Base-by-base conservation (phyloP, 2,797 vertebrate species). In the Mus caroli region DNA sequence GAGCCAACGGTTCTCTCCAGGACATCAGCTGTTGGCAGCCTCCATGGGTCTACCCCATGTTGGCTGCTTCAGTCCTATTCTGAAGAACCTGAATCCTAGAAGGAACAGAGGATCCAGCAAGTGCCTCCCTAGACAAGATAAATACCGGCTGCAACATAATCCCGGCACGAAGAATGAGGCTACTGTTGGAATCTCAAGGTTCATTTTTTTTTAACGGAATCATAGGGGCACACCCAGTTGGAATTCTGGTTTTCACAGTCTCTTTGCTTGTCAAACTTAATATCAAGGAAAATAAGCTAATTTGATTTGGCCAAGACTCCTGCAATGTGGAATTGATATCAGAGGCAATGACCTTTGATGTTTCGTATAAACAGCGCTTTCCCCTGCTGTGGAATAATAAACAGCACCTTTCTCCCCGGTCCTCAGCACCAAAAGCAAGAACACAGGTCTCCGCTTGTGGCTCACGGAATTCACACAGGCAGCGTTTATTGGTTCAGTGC, bases 231-330 rank as follows among this genome's bases (percentile, higher is more conserved):
- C 98, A 0, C 98, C 98, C 98, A 98, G 98, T 98, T 98, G 98
- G 97, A 98, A 98, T 98, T 98, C 98, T 98, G 98, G 98, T 98
- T 98, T 99, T 98, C 98, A 98, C 97, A 98, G 98, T 94, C 98
- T 97, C 98, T 98, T 98, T 98, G 95, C 98, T 98, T 99, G 98
- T 99, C 98, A 99, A 98, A 98, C 97, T 98, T 98, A 98, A 98
- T 99, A 98, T 98, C 98, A 97, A 98, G 98, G 98, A 98, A 99
- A 98, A 98, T 98, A 98, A 98, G 97, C 98, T 98, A 98, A 99
- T 99, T 98, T 98, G 98, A 98, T 98, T 98, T 99, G 98, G 98
- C 98, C 98, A 98, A 97, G 84, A 86, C 98, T 96, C 98, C 96
- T 2, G 98, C 98, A 97, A 97, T 97, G 95, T 97, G 98, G 98